Conservation (phyloP, 2,888 invertebrate species). For the Mycogona germanica region DNA sequence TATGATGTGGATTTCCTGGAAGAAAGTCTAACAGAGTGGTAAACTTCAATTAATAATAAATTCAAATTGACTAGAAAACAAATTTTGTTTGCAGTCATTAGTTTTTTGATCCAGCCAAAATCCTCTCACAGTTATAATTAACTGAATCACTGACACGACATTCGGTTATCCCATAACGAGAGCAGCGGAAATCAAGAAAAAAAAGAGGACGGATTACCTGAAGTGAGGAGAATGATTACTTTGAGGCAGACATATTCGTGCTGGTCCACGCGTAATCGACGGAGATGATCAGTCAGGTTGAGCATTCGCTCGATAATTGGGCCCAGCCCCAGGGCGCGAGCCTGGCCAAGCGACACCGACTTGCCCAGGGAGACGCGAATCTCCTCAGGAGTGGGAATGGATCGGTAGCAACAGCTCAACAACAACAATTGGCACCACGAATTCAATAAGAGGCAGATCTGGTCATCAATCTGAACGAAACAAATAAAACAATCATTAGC, state of each 20-base stretch:
- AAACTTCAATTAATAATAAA: too few relatives aligned
- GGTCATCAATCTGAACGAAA: constrained; percentile 77
- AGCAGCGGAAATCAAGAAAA: background rate
- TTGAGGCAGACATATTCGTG: constrained; percentile 96
- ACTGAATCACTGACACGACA: too few relatives aligned
- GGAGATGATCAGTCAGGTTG: constrained; percentile 82
- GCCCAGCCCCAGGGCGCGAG: constrained; percentile 51
- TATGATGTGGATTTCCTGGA: too few relatives aligned
- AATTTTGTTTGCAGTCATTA: too few relatives aligned
- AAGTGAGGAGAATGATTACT: constrained; percentile 79
- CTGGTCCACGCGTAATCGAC: constrained; percentile 77
- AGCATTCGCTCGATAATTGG: constrained; percentile 85
- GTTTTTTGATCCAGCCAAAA: too few relatives aligned
- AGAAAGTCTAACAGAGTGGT: too few relatives aligned
- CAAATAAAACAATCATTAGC: background rate
- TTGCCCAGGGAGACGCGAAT: constrained; percentile 44
- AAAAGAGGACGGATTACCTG: constrained; percentile 38
- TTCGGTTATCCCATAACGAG: background rate
- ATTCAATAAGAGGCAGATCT: constrained; percentile 90
- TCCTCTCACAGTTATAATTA: too few relatives aligned
- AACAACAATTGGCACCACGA: constrained; percentile 92
- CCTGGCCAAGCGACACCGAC: constrained; percentile 51
- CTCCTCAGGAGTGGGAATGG: constrained; percentile 78
- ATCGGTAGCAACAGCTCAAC: constrained; percentile 88
- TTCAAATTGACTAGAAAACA: too few relatives aligned